These are phyloP conservation scores for Mylabris phalerata DNA, from an alignment of 1,140 invertebrate genomes.

Conservation along the genomic window DNA sequence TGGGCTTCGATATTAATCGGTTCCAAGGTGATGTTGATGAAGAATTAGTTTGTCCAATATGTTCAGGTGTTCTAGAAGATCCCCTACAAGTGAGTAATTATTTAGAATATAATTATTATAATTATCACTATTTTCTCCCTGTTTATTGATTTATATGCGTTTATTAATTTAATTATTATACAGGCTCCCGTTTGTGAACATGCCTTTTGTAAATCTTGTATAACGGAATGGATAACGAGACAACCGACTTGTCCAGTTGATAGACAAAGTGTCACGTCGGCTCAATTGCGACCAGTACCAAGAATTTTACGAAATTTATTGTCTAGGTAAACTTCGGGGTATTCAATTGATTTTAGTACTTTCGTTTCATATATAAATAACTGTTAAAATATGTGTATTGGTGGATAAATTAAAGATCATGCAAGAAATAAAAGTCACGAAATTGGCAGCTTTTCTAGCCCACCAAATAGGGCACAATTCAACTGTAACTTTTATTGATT, in stretches of 20 bases:
- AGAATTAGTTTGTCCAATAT: constrained; percentile 87
- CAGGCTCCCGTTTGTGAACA: constrained; percentile 93
- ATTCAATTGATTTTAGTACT: too few species aligned
- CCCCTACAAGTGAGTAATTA: constrained; percentile 68
- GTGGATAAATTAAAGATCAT: too few species aligned
- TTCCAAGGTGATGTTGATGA: constrained; percentile 89
- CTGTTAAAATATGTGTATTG: too few species aligned
- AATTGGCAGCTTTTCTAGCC: too few species aligned
- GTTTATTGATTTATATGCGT: not conserved
- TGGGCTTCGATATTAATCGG: constrained; percentile 84
- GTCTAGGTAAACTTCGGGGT: constrained; percentile 51
- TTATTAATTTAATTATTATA: constrained; percentile 9
- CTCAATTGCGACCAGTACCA: constrained; percentile 83
- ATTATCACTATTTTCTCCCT: not conserved
- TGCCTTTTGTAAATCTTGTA: constrained; percentile 89
- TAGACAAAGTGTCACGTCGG: constrained; percentile 76
- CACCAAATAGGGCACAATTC: too few species aligned
- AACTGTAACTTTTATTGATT: too few species aligned
- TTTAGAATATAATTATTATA: not conserved
- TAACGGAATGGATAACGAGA: constrained; percentile 87
- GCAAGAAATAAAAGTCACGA: too few species aligned
- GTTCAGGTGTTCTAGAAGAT: constrained; percentile 83
- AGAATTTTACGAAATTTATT: constrained; percentile 87
- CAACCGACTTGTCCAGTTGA: constrained; percentile 93
- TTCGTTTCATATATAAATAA: too few species aligned